phyloP scores from a whole-genome alignment of 2,888 invertebrate species.

The Drosophila diplacantha region DNA sequence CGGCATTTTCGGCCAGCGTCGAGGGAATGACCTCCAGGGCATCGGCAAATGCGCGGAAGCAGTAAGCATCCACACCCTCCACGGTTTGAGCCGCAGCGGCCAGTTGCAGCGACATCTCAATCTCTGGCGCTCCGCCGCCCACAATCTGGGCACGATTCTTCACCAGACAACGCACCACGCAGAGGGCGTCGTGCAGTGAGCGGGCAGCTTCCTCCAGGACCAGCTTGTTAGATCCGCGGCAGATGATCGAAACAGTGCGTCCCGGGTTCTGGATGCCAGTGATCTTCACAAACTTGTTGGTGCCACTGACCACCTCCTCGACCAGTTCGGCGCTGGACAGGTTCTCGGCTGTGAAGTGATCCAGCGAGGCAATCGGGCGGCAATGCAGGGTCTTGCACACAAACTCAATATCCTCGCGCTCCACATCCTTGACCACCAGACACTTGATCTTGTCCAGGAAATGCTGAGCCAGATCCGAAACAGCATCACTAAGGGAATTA shows the following conservation, averaged over 20 bases:
- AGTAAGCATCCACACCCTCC: slow-evolving; percentile 96
- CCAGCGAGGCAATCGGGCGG: slow-evolving; percentile 97
- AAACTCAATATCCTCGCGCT: slow-evolving; percentile 98
- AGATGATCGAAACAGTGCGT: slow-evolving; percentile 93
- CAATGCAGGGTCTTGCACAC: slow-evolving; percentile 96
- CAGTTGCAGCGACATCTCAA: slow-evolving; percentile 91
- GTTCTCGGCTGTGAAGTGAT: slow-evolving; percentile 96
- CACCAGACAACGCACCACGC: slow-evolving; percentile 96
- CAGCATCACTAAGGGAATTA: slow-evolving; percentile 86
- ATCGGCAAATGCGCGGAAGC: slow-evolving; percentile 95
- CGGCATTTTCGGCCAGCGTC: slow-evolving; percentile 92
- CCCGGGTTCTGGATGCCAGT: slow-evolving; percentile 93
- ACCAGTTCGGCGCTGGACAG: slow-evolving; percentile 94
- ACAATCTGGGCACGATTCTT: slow-evolving; percentile 94
- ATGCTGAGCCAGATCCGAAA: slow-evolving; percentile 97
- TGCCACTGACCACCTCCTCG: slow-evolving; percentile 94
- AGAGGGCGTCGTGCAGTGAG: slow-evolving; percentile 93
- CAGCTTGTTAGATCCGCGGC: slow-evolving; percentile 91
- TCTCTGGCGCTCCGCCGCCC: slow-evolving; percentile 99
- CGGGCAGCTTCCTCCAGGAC: slow-evolving; percentile 94
- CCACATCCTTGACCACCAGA: slow-evolving; percentile 98
- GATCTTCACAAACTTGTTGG: slow-evolving; percentile 93
- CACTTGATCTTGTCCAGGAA: slow-evolving; percentile 99
- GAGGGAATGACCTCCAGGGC: slow-evolving; percentile 96
- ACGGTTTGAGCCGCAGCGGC: slow-evolving; percentile 89